phyloP scores from a whole-genome alignment of 1,140 invertebrate genomes.

The Caenorhabditis elegans region DNA sequence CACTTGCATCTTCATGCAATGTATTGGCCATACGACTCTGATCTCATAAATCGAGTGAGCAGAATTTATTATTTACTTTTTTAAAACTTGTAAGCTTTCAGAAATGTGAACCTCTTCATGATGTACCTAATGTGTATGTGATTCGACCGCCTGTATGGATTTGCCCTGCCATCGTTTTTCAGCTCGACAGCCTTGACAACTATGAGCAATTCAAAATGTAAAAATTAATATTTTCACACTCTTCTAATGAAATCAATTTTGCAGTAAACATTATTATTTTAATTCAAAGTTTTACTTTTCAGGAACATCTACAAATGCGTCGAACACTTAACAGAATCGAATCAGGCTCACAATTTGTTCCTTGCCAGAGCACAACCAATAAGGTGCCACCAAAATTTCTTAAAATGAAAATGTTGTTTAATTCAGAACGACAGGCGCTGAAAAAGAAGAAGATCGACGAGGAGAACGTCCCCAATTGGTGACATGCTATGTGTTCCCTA shows the following conservation, averaged over 20 bases:
- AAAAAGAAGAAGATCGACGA: conserved; percentile 43
- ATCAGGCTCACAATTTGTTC: conserved; percentile 64
- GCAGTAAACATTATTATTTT: neutral
- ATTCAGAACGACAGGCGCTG: conserved; percentile 38
- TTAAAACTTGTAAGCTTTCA: conserved; percentile 25
- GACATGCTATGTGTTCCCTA: conserved; percentile 64
- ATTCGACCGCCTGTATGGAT: conserved; percentile 61
- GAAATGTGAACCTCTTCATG: conserved; percentile 52
- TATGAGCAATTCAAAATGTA: conserved; percentile 59
- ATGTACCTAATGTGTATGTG: conserved; percentile 43
- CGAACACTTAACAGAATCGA: conserved; percentile 54
- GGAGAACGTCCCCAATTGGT: conserved; percentile 54
- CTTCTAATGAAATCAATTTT: too few relatives aligned
- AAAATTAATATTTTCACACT: neutral
- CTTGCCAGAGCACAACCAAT: conserved; percentile 58
- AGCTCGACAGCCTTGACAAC: conserved; percentile 44
- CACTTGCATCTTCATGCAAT: conserved; percentile 64
- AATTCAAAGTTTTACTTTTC: too few relatives aligned
- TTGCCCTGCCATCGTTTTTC: conserved; percentile 60
- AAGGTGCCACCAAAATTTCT: neutral
- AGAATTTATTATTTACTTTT: neutral
- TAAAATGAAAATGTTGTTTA: neutral
- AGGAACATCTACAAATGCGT: conserved; percentile 53
- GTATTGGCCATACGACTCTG: conserved; percentile 64
- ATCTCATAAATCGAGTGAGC: conserved; percentile 57